Conservation (phyloP, 2,797 vertebrate genomes). For the Apodemus agrarius region DNA sequence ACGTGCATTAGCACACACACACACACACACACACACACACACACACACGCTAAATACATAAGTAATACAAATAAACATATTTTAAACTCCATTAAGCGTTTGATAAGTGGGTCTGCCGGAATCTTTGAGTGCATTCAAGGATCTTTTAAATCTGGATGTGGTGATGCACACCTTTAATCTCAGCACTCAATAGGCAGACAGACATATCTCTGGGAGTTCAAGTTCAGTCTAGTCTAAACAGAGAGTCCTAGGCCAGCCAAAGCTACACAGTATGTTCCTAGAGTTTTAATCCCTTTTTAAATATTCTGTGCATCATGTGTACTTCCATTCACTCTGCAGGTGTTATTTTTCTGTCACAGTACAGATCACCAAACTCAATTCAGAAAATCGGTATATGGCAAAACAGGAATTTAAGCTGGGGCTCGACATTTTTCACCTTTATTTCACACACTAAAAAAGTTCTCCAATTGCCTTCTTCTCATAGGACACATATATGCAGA, state of each 20-base stretch:
- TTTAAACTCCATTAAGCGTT: not conserved
- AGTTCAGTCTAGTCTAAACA: not conserved
- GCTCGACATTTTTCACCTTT: not conserved
- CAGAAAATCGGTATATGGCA: not conserved
- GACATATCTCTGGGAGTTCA: not conserved
- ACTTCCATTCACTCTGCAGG: not conserved
- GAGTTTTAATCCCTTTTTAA: not conserved
- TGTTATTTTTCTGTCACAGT: not conserved
- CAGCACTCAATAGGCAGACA: not conserved
- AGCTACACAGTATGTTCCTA: not conserved
- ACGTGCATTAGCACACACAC: not conserved
- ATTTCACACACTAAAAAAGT: not conserved
- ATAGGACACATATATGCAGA: not conserved
- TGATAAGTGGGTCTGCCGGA: not conserved
- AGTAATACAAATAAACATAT: not conserved
- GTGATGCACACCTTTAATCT: not conserved
- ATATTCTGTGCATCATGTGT: not conserved
- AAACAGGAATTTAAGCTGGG: not conserved
- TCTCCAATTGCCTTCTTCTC: slow-evolving; percentile 5
- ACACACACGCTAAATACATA: not conserved
- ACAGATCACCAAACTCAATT: not conserved
- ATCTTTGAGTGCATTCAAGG: not conserved
- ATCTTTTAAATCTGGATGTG: not conserved
- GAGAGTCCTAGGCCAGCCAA: not conserved
- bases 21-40: not conserved